Percentiles rank a stretch among this genome's conserved stretches.
Evolutionary conservation across 2,888 invertebrate genomes (phyloP).

Genomic region (Campoplex capitator): DNA sequence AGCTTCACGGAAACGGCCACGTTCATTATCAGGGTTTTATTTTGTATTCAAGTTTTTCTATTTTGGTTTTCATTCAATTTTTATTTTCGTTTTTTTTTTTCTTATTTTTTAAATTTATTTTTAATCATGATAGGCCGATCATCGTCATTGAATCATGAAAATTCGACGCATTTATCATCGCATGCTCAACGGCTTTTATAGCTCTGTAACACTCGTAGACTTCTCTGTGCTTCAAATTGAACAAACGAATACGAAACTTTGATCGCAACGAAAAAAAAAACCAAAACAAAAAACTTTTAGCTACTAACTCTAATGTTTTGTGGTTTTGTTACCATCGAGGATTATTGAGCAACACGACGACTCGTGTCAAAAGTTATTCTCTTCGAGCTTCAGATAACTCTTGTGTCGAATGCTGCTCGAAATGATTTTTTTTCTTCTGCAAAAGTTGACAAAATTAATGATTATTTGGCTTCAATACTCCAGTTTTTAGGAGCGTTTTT

Average conservation of each 20-base stretch:
- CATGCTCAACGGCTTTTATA: conserved; percentile 56
- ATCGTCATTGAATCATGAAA: conserved; percentile 60
- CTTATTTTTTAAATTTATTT: conserved; percentile 27
- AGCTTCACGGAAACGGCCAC: conserved; percentile 45
- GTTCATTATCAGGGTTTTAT: conserved; percentile 53
- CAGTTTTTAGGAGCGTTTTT: not conserved
- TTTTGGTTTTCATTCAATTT: conserved; percentile 6
- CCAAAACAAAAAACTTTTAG: not conserved
- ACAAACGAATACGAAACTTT: not conserved
- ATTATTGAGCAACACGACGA: conserved; percentile 9
- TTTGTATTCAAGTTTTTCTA: not conserved
- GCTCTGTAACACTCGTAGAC: conserved; percentile 56
- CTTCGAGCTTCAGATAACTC: not conserved
- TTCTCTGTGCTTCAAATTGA: conserved; percentile 36
- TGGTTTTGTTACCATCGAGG: not conserved
- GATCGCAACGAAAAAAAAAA: not conserved
- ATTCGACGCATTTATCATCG: conserved; percentile 47
- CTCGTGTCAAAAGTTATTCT: not conserved
- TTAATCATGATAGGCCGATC: conserved; percentile 48
- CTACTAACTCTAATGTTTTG: conserved; percentile 3
- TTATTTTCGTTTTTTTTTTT: not conserved
- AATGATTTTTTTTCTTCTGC: not conserved
- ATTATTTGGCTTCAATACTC: not conserved
- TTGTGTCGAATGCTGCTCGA: not conserved
- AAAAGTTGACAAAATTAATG: not conserved